Evolutionary conservation across 2,797 vertebrate species (phyloP).

Genomic region (Arctocebus calabarensis): DNA sequence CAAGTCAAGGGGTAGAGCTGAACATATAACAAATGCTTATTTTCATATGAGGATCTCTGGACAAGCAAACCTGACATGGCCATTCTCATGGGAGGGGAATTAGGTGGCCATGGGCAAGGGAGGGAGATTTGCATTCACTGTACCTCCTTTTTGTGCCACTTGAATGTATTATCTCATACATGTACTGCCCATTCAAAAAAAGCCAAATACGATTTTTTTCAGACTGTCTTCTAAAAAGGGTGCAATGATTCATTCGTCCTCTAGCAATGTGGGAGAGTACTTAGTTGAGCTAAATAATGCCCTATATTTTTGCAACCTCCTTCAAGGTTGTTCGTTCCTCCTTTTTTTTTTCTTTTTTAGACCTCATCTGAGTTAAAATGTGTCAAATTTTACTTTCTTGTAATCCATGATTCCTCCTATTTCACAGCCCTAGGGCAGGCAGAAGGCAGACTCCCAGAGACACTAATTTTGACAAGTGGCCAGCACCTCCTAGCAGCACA

Average conservation of each 20-base stretch:
- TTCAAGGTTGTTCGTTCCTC: not conserved
- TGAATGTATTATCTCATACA: not conserved
- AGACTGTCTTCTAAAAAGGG: conserved; percentile 57
- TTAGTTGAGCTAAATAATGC: conserved; percentile 44
- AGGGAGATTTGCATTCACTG: not conserved
- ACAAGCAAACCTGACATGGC: not conserved
- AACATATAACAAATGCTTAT: not conserved
- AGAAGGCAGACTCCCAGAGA: conserved; percentile 9
- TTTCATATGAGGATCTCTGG: not conserved
- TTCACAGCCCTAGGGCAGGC: not conserved
- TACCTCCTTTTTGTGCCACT: not conserved
- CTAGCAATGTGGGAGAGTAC: conserved; percentile 9
- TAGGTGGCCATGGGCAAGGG: not conserved
- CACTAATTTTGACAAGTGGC: not conserved
- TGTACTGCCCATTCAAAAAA: conserved; percentile 35
- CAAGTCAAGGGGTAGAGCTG: not conserved
- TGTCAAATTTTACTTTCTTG: not conserved
- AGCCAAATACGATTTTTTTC: not conserved
- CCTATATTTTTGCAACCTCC: conserved; percentile 47
- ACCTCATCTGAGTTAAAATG: not conserved
- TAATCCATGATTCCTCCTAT: not conserved
- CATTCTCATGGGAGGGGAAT: not conserved
- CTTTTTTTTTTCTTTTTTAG: not conserved
- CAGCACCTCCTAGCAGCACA: not conserved
- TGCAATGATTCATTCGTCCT: conserved; percentile 57